phyloP scores from a whole-genome alignment of 2,113 vertebrate species.

The Barbus barbus region DNA sequence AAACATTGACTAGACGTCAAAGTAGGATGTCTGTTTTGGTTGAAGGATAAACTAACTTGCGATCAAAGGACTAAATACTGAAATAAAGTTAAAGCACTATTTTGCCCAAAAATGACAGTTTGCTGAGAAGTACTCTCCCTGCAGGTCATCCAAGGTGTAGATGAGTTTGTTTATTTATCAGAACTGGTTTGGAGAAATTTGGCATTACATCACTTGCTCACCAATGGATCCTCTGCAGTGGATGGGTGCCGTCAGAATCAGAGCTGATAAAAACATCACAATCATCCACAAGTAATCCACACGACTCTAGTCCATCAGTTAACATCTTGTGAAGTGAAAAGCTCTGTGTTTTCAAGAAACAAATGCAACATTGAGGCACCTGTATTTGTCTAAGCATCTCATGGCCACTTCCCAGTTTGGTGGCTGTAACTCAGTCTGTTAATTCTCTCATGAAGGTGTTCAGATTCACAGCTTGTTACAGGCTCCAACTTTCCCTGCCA shows the following conservation, averaged over 20 bases:
- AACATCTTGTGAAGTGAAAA: no score
- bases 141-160: neutral
- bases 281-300: neutral
- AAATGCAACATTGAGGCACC: no score
- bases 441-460: constrained; percentile 70
- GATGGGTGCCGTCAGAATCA: neutral
- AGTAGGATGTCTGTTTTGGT: no score
- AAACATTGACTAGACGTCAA: neutral
- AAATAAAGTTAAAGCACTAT: neutral
- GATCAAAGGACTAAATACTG: neutral
- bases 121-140: neutral
- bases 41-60: neutral
- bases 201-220: neutral
- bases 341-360: no score
- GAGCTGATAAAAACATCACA: neutral
- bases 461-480: constrained; percentile 70
- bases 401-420: constrained; percentile 57
- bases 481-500: constrained; percentile 69
- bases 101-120: neutral
- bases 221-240: neutral
- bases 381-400: constrained; percentile 3
- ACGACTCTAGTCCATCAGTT: neutral
- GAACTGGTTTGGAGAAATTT: no score
- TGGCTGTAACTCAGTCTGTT: constrained; percentile 57
- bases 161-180: neutral